Evolutionary conservation across 2,113 vertebrate genomes (phyloP).

Genomic region (Ploceus nigricollis): DNA sequence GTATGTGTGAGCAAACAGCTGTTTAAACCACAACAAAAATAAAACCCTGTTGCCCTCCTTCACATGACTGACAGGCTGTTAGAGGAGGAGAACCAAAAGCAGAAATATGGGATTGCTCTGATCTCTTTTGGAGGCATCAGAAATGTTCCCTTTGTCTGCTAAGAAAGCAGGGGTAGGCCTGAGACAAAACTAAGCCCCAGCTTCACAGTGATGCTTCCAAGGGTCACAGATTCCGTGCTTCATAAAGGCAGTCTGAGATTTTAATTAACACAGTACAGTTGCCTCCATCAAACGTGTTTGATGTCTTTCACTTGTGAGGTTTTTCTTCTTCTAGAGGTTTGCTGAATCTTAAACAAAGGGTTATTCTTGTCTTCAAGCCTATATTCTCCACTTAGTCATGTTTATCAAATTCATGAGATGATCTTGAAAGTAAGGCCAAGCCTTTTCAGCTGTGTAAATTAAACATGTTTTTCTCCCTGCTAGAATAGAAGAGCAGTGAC

Average conservation of each 20-base stretch:
- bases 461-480: neutral
- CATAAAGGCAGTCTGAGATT: neutral
- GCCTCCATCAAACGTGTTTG: neutral
- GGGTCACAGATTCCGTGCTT: neutral
- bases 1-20: rapidly evolving
- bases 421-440: neutral
- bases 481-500: neutral
- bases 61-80: neutral
- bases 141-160: neutral
- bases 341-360: neutral
- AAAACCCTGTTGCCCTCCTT: neutral
- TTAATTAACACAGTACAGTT: neutral
- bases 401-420: neutral
- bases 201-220: neutral
- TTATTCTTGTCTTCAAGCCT: neutral
- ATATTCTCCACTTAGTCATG: neutral
- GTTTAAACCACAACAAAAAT: neutral
- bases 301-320: neutral
- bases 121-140: neutral
- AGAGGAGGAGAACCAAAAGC: neutral
- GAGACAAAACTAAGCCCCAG: neutral
- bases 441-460: neutral
- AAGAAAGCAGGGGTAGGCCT: neutral
- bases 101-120: neutral
- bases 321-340: neutral